These are phyloP conservation scores for Tangara arthus DNA, from an alignment of 2,797 vertebrate genomes.

Conservation along the genomic window DNA sequence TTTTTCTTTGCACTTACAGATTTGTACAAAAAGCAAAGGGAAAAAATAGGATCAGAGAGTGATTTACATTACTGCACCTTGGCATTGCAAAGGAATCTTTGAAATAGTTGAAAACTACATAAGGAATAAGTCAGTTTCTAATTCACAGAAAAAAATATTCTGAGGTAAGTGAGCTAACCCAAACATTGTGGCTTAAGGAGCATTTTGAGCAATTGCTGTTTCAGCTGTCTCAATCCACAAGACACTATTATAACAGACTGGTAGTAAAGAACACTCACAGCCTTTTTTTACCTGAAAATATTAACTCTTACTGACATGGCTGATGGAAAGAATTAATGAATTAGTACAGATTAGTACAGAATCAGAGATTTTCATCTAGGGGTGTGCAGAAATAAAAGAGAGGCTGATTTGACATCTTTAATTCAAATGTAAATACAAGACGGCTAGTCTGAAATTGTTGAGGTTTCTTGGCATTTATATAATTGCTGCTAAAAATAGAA, in stretches of 20 bases:
- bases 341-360: background rate
- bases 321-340: background rate
- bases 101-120: slow-evolving; percentile 50
- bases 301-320: background rate
- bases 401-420: background rate
- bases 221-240: slow-evolving; percentile 36
- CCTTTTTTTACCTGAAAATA: background rate
- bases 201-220: slow-evolving; percentile 33
- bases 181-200: slow-evolving; percentile 52
- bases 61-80: slow-evolving; percentile 63
- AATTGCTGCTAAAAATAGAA: background rate
- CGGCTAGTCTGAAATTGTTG: background rate
- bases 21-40: slow-evolving; percentile 52
- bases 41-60: slow-evolving; percentile 45
- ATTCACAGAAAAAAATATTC: slow-evolving; percentile 55
- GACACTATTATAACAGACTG: slow-evolving; percentile 22
- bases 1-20: slow-evolving; percentile 54
- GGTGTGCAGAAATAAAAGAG: background rate
- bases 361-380: background rate
- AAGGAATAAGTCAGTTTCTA: slow-evolving; percentile 49
- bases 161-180: slow-evolving; percentile 59
- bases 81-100: slow-evolving; percentile 53
- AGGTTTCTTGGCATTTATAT: background rate
- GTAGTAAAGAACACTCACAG: background rate
- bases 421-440: background rate